These are phyloP conservation scores for Cinara cedri DNA, from an alignment of 2,888 invertebrate species.

Conservation along the genomic window DNA sequence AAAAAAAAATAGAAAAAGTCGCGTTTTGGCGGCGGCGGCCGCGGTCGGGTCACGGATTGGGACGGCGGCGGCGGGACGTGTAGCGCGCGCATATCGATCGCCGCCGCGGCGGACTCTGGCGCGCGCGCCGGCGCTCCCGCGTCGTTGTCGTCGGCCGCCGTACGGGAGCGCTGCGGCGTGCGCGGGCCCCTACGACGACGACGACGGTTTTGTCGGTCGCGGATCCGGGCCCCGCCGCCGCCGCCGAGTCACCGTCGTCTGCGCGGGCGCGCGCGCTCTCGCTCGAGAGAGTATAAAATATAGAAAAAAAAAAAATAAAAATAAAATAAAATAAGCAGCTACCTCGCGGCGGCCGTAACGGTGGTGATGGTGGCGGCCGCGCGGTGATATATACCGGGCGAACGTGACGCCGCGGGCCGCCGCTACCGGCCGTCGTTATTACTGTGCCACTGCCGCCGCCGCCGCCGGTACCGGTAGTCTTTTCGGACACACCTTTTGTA, in stretches of 20 bases:
- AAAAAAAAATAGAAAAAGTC: not conserved
- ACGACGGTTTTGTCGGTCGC: not conserved
- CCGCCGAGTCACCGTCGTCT: not conserved
- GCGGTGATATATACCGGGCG: not conserved
- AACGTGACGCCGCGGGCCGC: constrained; percentile 23
- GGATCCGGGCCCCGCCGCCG: not conserved
- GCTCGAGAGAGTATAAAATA: not conserved
- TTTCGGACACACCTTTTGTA: constrained; percentile 51
- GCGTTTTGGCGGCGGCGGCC: constrained; percentile 25
- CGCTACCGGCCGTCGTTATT: constrained; percentile 8
- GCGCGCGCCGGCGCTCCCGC: constrained; percentile 13
- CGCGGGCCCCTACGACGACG: not conserved
- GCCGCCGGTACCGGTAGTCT: constrained; percentile 20
- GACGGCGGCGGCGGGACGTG: not conserved
- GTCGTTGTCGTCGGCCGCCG: too few species aligned
- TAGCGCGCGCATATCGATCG: constrained; percentile 33
- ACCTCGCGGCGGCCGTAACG: constrained; percentile 10
- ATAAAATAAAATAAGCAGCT: not conserved
- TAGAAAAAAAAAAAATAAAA: not conserved
- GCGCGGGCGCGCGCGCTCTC: not conserved
- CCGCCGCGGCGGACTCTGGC: not conserved
- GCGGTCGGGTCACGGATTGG: not conserved
- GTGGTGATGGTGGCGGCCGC: not conserved
- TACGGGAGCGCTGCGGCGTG: not conserved
- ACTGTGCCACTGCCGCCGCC: not conserved